Percentiles rank a stretch among this genome's conserved stretches.
Conservation (phyloP, 2,888 invertebrate species). For the Philereme transversata region DNA sequence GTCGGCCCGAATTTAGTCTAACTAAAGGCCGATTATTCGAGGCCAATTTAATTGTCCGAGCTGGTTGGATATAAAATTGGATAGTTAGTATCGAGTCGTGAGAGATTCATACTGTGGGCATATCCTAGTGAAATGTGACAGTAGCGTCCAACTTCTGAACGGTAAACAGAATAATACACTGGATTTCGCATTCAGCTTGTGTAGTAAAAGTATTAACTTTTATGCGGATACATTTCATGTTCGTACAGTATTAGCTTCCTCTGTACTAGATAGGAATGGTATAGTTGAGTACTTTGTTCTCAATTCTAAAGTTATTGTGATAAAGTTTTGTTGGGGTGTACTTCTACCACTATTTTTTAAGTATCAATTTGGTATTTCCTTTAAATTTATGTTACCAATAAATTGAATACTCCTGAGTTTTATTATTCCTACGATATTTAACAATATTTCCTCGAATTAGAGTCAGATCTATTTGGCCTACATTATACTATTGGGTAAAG, state of each 20-base stretch:
- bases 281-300: neutral
- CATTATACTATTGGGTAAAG: too few species aligned
- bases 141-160: slow-evolving; percentile 12
- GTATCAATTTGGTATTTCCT: too few species aligned
- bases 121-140: slow-evolving; percentile 19
- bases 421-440: too few species aligned
- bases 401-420: too few species aligned
- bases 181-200: slow-evolving; percentile 17
- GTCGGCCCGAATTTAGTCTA: neutral
- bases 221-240: slow-evolving; percentile 8
- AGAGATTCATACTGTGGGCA: slow-evolving; percentile 18
- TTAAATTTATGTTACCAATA: too few species aligned
- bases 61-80: slow-evolving; percentile 3
- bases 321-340: too few species aligned
- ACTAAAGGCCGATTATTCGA: neutral
- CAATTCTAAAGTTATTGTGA: neutral
- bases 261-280: neutral
- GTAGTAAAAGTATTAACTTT: slow-evolving; percentile 20
- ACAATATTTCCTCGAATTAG: too few species aligned
- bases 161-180: slow-evolving; percentile 7
- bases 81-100: slow-evolving; percentile 1
- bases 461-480: too few species aligned
- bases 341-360: too few species aligned
- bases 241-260: neutral
- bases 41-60: neutral